Percentiles rank a stretch among this genome's conserved stretches.
Evolutionary conservation across 2,113 vertebrate species (phyloP).

Genomic region (Leucoraja erinaceus): DNA sequence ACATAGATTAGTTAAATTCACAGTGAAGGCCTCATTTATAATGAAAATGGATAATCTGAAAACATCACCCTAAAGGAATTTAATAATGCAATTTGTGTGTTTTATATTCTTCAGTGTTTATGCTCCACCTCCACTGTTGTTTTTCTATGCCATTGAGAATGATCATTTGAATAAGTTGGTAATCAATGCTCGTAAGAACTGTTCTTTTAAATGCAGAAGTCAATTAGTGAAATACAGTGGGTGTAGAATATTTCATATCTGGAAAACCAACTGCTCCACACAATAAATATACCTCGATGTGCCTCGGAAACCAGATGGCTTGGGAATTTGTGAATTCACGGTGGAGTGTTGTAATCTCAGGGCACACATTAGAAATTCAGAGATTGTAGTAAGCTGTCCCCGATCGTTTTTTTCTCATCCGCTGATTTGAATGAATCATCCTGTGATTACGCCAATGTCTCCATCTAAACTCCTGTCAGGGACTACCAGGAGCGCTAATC

Average conservation of each 20-base stretch:
- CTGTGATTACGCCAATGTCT: too few species aligned
- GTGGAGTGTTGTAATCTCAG: too few species aligned
- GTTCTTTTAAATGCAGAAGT: neutral
- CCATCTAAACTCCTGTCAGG: too few species aligned
- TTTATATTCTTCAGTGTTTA: slow-evolving; percentile 28
- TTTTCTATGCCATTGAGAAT: slow-evolving; percentile 13
- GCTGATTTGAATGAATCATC: neutral
- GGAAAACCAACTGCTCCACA: neutral
- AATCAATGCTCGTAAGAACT: neutral
- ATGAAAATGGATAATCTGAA: slow-evolving; percentile 33
- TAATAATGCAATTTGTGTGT: slow-evolving; percentile 37
- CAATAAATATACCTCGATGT: neutral
- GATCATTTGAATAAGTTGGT: slow-evolving; percentile 24
- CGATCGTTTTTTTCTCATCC: too few species aligned
- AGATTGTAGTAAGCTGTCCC: too few species aligned
- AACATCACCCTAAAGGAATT: slow-evolving; percentile 36
- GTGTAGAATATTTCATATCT: slow-evolving; percentile 2
- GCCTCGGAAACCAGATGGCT: too few species aligned
- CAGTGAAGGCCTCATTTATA: slow-evolving; percentile 38
- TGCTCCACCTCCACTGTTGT: neutral
- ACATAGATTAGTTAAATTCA: slow-evolving; percentile 38
- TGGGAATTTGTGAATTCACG: too few species aligned
- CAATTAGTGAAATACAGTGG: neutral
- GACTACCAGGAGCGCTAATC: neutral
- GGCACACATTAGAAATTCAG: too few species aligned